Evolutionary conservation across 1,140 invertebrate genomes (phyloP).

Genomic region (Aphaenogaster floridana): DNA sequence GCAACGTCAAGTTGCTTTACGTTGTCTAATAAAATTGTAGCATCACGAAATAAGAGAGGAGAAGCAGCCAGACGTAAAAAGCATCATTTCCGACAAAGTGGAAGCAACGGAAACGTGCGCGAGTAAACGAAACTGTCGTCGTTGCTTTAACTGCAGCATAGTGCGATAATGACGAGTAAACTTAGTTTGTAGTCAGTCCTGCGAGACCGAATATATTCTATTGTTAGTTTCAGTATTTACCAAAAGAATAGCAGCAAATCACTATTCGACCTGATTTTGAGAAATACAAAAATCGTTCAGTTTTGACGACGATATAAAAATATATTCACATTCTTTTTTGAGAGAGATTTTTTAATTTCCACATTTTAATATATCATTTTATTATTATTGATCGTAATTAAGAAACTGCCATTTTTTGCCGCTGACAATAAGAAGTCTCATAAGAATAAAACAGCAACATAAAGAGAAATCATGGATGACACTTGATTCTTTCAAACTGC

Average conservation of each 20-base stretch:
- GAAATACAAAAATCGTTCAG: background rate
- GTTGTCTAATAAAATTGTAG: slow-evolving; percentile 19
- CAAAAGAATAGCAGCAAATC: slow-evolving; percentile 6
- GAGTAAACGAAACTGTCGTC: slow-evolving; percentile 41
- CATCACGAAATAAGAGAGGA: background rate
- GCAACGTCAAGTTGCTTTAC: background rate
- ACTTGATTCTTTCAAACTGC: background rate
- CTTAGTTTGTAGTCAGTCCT: slow-evolving; percentile 34
- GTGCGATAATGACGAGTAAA: slow-evolving; percentile 48
- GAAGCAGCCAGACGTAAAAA: slow-evolving; percentile 28
- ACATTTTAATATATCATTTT: background rate
- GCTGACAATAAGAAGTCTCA: background rate
- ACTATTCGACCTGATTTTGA: background rate
- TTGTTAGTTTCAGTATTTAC: background rate
- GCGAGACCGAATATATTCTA: slow-evolving; percentile 2
- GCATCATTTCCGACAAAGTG: slow-evolving; percentile 12
- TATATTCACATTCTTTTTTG: background rate
- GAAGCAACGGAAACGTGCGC: slow-evolving; percentile 2
- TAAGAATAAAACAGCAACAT: background rate
- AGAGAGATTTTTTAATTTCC: background rate
- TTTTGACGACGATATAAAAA: background rate
- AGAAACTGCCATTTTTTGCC: background rate
- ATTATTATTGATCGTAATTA: background rate
- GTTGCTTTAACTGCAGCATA: slow-evolving; percentile 35
- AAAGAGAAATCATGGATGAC: background rate